These are phyloP conservation scores for Gorsachius goisagi DNA, from an alignment of 2,113 vertebrate genomes.

Conservation along the genomic window DNA sequence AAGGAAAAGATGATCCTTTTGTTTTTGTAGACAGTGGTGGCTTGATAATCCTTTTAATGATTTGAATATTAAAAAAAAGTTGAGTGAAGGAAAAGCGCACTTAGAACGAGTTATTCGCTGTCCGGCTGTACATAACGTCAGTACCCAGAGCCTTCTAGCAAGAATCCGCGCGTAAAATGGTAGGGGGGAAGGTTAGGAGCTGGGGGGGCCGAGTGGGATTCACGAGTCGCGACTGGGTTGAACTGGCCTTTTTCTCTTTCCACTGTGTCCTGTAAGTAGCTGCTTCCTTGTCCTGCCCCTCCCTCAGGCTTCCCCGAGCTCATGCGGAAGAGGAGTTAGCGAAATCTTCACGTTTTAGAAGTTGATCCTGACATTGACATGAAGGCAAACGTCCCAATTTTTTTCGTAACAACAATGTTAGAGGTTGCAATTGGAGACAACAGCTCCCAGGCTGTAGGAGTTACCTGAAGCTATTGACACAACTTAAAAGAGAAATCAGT, in stretches of 20 bases:
- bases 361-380: conserved; percentile 67
- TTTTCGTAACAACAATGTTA: conserved; percentile 52
- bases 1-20: conserved; percentile 56
- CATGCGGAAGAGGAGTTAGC: conserved; percentile 71
- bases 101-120: conserved; percentile 62
- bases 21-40: conserved; percentile 75
- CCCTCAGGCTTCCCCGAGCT: conserved; percentile 64
- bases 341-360: conserved; percentile 57
- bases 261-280: conserved; percentile 80
- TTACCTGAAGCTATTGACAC: conserved; percentile 81
- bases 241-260: conserved; percentile 73
- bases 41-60: conserved; percentile 75
- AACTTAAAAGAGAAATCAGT: conserved; percentile 70
- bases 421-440: conserved; percentile 74
- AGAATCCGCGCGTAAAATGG: conserved; percentile 43
- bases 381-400: conserved; percentile 61
- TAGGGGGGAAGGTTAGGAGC: neutral
- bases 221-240: conserved; percentile 72
- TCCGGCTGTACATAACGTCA: conserved; percentile 52
- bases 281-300: conserved; percentile 75
- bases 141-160: conserved; percentile 37
- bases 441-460: conserved; percentile 75
- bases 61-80: conserved; percentile 50
- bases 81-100: conserved; percentile 62
- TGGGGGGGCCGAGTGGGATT: conserved; percentile 55